Conservation (phyloP, 2,888 invertebrate species). For the Pomacea canaliculata region DNA sequence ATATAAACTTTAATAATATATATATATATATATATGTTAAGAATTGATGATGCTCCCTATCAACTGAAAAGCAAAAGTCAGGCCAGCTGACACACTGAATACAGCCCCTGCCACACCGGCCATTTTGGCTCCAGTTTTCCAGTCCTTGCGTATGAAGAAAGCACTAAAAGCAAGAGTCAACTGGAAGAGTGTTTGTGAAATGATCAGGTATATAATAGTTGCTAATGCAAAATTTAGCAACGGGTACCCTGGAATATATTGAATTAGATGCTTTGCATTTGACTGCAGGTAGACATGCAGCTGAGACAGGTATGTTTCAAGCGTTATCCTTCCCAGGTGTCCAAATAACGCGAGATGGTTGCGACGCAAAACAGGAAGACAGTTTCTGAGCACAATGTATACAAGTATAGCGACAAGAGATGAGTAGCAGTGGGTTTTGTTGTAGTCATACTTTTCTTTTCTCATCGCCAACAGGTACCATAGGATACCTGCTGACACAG, state of each 20-base stretch:
- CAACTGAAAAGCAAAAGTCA: not conserved
- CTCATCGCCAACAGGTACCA: constrained; percentile 47
- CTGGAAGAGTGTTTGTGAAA: constrained; percentile 50
- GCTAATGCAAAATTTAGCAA: constrained; percentile 53
- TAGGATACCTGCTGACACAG: constrained; percentile 17
- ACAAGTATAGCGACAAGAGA: constrained; percentile 49
- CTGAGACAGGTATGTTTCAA: constrained; percentile 61
- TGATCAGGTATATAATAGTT: constrained; percentile 49
- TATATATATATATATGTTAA: not conserved
- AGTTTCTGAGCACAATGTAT: constrained; percentile 51
- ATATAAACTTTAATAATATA: too few species aligned
- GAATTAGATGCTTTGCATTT: constrained; percentile 55
- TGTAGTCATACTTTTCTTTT: constrained; percentile 48
- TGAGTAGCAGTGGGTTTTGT: constrained; percentile 50
- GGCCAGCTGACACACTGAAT: constrained; percentile 16
- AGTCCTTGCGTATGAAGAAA: constrained; percentile 47
- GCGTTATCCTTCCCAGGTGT: constrained; percentile 56
- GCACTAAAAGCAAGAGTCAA: constrained; percentile 51
- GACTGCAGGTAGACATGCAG: constrained; percentile 59
- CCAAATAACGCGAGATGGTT: constrained; percentile 51
- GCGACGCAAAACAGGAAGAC: constrained; percentile 45
- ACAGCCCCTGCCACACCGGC: constrained; percentile 10
- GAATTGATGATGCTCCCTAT: not conserved
- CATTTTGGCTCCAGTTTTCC: constrained; percentile 31
- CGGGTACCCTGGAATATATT: constrained; percentile 47